Evolutionary conservation across 1,140 invertebrate genomes (phyloP).

Genomic region (Melipona quadrifasciata): DNA sequence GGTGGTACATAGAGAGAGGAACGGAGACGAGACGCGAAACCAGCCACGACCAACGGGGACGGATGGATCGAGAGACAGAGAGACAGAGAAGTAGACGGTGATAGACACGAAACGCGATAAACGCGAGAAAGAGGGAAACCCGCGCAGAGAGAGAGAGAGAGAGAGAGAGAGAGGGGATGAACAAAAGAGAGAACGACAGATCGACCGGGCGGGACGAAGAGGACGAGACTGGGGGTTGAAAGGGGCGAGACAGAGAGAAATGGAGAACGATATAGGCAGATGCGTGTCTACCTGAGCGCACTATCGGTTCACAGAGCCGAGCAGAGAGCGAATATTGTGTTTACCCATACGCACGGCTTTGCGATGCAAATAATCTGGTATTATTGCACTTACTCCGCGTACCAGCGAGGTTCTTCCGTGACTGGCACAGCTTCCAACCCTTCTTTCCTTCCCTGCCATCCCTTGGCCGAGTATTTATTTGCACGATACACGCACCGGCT

Average conservation of each 20-base stretch:
- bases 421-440: slow-evolving; percentile 42
- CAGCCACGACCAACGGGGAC: slow-evolving; percentile 33
- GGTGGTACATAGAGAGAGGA: slow-evolving; percentile 72
- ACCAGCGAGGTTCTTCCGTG: slow-evolving; percentile 52
- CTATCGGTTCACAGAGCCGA: slow-evolving; percentile 79
- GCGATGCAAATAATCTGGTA: slow-evolving; percentile 82
- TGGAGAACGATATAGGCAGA: slow-evolving; percentile 47
- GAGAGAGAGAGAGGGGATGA: slow-evolving; percentile 2
- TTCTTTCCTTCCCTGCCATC: slow-evolving; percentile 42
- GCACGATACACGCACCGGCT: neutral
- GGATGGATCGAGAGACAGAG: neutral
- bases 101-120: slow-evolving; percentile 39
- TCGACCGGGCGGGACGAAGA: neutral
- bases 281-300: slow-evolving; percentile 72
- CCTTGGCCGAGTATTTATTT: slow-evolving; percentile 44
- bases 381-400: slow-evolving; percentile 80
- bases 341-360: slow-evolving; percentile 81
- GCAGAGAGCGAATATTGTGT: slow-evolving; percentile 82
- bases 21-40: slow-evolving; percentile 48
- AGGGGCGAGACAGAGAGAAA: slow-evolving; percentile 1
- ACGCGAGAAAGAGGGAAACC: neutral
- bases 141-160: slow-evolving; percentile 3
- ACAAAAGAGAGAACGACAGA: neutral
- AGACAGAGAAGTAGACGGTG: neutral
- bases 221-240: neutral